These are phyloP conservation scores for Andrena bucephala DNA, from an alignment of 2,888 invertebrate species.

Conservation along the genomic window DNA sequence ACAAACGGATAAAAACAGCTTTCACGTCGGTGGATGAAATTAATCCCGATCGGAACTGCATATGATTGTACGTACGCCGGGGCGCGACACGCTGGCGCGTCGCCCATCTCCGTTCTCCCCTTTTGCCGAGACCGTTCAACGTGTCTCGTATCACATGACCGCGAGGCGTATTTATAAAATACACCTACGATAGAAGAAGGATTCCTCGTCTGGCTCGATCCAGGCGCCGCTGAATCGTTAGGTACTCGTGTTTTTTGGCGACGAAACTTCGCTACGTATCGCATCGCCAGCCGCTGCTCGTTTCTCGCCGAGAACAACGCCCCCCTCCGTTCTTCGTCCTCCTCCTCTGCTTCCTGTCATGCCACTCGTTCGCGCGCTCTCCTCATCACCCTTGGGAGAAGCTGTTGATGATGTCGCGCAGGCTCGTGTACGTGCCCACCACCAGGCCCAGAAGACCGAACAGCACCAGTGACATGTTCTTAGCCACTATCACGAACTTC, in stretches of 20 bases:
- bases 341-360: neutral
- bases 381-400: conserved; percentile 79
- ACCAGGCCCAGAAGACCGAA: conserved; percentile 89
- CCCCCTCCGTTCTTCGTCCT: no score
- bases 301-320: conserved; percentile 14
- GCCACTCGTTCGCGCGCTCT: conserved; percentile 1
- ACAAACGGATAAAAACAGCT: conserved; percentile 16
- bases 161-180: conserved; percentile 39
- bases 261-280: conserved; percentile 47
- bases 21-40: conserved; percentile 17
- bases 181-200: conserved; percentile 16
- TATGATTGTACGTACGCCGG: neutral
- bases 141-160: conserved; percentile 19
- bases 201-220: conserved; percentile 23
- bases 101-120: neutral
- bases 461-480: conserved; percentile 88
- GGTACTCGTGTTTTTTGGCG: conserved; percentile 20
- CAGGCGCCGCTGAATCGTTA: conserved; percentile 29
- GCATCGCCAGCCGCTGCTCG: conserved; percentile 24
- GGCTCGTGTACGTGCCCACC: conserved; percentile 90
- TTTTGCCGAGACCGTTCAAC: conserved; percentile 9
- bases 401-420: conserved; percentile 88
- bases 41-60: neutral
- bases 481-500: conserved; percentile 87
- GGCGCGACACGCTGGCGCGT: conserved; percentile 15